Evolutionary conservation across 2,113 vertebrate species (phyloP).

Genomic region (Apus apus): DNA sequence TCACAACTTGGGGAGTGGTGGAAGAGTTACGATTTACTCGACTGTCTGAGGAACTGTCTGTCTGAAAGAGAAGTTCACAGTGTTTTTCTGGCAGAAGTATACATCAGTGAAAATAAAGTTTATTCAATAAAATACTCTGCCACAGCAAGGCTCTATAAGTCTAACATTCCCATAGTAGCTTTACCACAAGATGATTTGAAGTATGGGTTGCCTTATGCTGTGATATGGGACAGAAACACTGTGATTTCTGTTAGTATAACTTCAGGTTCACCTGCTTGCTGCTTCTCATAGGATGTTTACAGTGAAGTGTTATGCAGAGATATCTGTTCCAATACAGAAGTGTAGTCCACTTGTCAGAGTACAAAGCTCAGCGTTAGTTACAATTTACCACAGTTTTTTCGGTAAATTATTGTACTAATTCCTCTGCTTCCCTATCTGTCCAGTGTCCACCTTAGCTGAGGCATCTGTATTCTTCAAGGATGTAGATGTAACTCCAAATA

Average conservation of each 20-base stretch:
- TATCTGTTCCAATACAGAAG: not conserved
- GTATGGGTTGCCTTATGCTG: not conserved
- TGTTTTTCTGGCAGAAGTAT: not conserved
- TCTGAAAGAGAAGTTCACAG: not conserved
- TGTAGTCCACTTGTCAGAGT: not conserved
- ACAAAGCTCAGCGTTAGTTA: not conserved
- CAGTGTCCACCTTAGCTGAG: not conserved
- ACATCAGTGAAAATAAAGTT: not conserved
- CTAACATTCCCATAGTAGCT: not conserved
- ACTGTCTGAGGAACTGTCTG: not conserved
- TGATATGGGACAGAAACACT: not conserved
- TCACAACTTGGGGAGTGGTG: not conserved
- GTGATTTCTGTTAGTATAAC: not conserved
- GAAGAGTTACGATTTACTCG: not conserved
- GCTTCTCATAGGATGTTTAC: not conserved
- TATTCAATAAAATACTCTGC: not conserved
- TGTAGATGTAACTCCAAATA: not conserved
- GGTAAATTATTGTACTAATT: not conserved
- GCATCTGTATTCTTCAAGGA: not conserved
- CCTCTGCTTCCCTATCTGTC: not conserved
- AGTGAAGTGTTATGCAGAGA: not conserved
- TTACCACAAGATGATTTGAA: not conserved
- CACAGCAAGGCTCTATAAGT: not conserved
- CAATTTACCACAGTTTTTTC: not conserved
- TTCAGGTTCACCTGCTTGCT: not conserved